phyloP scores from a whole-genome alignment of 2,888 invertebrate genomes.

The Diarsia brunnea region DNA sequence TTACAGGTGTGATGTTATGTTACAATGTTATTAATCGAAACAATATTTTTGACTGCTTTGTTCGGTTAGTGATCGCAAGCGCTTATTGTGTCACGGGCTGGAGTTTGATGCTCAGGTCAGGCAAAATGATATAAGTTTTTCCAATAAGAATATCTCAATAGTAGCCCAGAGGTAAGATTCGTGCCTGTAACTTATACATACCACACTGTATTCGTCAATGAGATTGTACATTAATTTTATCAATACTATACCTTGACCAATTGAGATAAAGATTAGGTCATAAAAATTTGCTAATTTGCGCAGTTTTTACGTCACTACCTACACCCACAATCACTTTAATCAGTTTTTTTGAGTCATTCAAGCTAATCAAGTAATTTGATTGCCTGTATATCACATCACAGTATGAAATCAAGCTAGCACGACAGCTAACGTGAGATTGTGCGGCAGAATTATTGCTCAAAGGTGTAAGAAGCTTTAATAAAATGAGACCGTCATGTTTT shows the following conservation, averaged over 20 bases:
- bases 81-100: background rate
- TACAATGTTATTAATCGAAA: background rate
- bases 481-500: background rate
- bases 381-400: background rate
- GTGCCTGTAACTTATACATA: background rate
- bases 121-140: background rate
- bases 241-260: conserved; percentile 8
- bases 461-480: background rate
- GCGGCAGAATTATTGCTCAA: background rate
- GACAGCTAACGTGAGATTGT: background rate
- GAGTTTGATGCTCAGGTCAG: background rate
- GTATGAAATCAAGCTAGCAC: background rate
- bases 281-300: background rate
- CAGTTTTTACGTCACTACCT: background rate
- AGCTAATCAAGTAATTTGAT: conserved; percentile 10
- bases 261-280: conserved; percentile 6
- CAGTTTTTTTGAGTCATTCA: conserved; percentile 3
- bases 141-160: background rate
- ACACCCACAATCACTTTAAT: background rate
- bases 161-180: background rate
- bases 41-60: background rate
- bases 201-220: background rate
- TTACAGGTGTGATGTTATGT: too few species aligned
- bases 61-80: background rate
- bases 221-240: background rate